These are phyloP conservation scores for Zoanthus sansibaricus DNA, from an alignment of 92 coral and sea anemone species.

Conservation along the genomic window DNA sequence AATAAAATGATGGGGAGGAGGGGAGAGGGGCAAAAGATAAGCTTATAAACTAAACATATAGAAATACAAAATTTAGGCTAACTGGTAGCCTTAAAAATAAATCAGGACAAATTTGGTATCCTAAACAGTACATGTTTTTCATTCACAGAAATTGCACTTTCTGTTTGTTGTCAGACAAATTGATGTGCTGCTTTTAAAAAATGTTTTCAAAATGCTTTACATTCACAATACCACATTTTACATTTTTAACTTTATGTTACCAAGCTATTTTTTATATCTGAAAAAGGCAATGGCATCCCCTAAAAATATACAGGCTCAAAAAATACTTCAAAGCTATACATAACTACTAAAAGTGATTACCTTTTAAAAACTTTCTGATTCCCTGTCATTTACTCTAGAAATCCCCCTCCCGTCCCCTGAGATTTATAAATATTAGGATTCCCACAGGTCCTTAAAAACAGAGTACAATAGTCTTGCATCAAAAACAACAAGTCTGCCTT, in stretches of 20 bases:
- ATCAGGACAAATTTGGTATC: not conserved
- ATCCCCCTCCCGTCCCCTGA: too few species aligned
- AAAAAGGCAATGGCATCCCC: not conserved
- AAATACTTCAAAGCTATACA: not conserved
- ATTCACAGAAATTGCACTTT: not conserved
- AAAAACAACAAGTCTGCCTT: too few species aligned
- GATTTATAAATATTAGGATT: too few species aligned
- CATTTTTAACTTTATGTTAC: not conserved
- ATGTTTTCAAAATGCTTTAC: not conserved
- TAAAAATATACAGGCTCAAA: not conserved
- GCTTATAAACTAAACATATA: not conserved
- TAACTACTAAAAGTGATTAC: too few species aligned
- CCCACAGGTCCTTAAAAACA: too few species aligned
- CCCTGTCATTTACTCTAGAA: too few species aligned
- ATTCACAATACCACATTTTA: not conserved
- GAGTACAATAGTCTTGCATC: too few species aligned
- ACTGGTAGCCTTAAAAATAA: not conserved
- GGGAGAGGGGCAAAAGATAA: not conserved
- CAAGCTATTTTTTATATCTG: not conserved
- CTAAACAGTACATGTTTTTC: not conserved
- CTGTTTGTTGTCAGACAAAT: not conserved
- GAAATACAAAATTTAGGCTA: not conserved
- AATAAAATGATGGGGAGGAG: not conserved
- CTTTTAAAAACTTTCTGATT: too few species aligned
- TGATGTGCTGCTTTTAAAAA: not conserved